A percentile compares a stretch with the other conserved stretches of the same genome.
phyloP scores from a whole-genome alignment of 2,797 vertebrate species.

The Semotilus atromaculatus region DNA sequence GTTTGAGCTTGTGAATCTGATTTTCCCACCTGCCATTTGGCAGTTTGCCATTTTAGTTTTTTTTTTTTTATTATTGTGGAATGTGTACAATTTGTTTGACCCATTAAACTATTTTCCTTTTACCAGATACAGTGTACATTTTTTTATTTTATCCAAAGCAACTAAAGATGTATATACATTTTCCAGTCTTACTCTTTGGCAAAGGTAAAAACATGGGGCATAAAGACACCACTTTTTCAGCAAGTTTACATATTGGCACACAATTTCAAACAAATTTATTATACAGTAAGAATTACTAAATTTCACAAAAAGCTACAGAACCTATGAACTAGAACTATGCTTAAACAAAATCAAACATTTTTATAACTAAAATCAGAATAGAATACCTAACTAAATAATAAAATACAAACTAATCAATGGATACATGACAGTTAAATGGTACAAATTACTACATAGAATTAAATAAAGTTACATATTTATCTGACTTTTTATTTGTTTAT shows the following conservation, averaged over 20 bases:
- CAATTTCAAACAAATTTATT: not conserved
- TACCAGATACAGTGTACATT: not conserved
- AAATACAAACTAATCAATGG: not conserved
- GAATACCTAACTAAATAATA: not conserved
- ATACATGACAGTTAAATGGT: not conserved
- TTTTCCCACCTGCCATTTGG: not conserved
- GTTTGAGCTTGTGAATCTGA: not conserved
- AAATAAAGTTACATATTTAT: not conserved
- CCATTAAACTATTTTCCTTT: constrained; percentile 37
- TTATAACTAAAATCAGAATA: not conserved
- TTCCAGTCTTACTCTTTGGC: no score
- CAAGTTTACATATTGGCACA: not conserved
- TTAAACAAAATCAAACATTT: no score
- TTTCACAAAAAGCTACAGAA: no score
- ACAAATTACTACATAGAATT: not conserved
- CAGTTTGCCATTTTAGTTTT: not conserved
- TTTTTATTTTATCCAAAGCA: not conserved
- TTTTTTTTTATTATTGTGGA: not conserved
- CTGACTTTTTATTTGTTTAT: not conserved
- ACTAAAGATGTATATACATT: no score
- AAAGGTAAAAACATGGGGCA: no score
- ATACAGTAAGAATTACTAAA: no score
- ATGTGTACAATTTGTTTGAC: constrained; percentile 5
- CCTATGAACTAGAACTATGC: no score
- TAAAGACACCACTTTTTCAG: not conserved